phyloP scores from a whole-genome alignment of 1,140 invertebrate species.

The Cotesia glomerata region DNA sequence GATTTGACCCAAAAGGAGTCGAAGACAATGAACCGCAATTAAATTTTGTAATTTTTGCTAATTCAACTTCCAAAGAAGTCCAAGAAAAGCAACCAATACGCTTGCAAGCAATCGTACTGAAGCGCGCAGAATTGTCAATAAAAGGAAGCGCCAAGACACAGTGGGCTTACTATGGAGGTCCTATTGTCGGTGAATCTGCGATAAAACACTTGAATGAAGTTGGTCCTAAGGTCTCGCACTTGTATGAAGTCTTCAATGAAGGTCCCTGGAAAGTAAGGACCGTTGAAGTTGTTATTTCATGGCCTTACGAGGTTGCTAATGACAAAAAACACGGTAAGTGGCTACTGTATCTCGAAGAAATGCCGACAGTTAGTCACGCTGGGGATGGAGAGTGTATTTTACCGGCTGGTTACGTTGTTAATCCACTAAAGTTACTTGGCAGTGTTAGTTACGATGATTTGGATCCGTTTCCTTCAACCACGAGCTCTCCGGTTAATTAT shows the following conservation, averaged over 20 bases:
- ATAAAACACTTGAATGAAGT: constrained; percentile 85
- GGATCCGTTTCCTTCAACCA: constrained; percentile 42
- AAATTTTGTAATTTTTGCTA: constrained; percentile 77
- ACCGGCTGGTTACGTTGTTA: constrained; percentile 66
- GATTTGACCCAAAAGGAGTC: constrained; percentile 80
- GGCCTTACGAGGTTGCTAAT: constrained; percentile 89
- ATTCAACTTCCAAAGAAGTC: constrained; percentile 84
- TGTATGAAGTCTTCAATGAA: constrained; percentile 84
- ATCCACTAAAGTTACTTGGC: constrained; percentile 72
- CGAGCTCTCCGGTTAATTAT: constrained; percentile 32
- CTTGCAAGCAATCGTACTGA: constrained; percentile 74
- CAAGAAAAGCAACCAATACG: constrained; percentile 64
- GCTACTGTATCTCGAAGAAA: constrained; percentile 86
- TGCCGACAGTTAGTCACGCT: constrained; percentile 67
- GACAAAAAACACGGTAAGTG: constrained; percentile 82
- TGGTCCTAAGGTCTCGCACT: constrained; percentile 83
- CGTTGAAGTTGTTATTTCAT: constrained; percentile 81
- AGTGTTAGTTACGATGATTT: constrained; percentile 64
- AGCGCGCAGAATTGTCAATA: constrained; percentile 81
- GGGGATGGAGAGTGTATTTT: constrained; percentile 71
- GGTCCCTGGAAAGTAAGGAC: constrained; percentile 84
- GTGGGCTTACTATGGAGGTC: constrained; percentile 83
- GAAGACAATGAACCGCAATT: constrained; percentile 74
- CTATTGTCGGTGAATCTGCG: constrained; percentile 79
- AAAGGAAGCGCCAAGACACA: constrained; percentile 68